These are phyloP conservation scores for Amphimallon solstitiale DNA, from an alignment of 2,888 invertebrate genomes.

Conservation along the genomic window DNA sequence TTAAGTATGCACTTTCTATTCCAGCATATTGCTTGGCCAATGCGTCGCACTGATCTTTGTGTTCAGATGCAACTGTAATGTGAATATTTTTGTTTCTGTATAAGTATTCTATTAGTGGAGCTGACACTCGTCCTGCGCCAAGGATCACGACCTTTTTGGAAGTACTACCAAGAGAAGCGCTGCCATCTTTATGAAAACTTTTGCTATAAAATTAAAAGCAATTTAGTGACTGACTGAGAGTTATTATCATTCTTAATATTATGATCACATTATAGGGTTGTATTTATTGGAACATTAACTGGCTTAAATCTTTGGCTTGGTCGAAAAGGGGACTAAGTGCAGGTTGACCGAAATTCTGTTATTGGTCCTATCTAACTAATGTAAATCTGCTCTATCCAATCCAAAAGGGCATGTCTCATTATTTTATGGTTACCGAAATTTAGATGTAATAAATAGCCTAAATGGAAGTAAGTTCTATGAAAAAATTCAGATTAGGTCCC, in stretches of 20 bases:
- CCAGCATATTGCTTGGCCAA: slow-evolving; percentile 81
- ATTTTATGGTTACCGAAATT: too few species aligned
- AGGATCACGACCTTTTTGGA: slow-evolving; percentile 83
- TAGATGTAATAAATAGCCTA: too few species aligned
- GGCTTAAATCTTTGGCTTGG: too few species aligned
- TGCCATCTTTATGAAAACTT: slow-evolving; percentile 58
- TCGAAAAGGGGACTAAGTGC: too few species aligned
- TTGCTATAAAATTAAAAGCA: slow-evolving; percentile 50
- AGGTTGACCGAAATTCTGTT: too few species aligned
- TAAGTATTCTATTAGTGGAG: slow-evolving; percentile 94
- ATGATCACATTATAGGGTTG: too few species aligned
- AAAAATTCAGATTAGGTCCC: too few species aligned
- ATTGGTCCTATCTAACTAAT: too few species aligned
- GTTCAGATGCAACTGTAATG: slow-evolving; percentile 75
- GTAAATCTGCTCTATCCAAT: too few species aligned
- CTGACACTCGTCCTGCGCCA: slow-evolving; percentile 92
- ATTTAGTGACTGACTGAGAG: background rate
- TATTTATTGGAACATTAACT: too few species aligned
- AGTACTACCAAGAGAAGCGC: slow-evolving; percentile 43
- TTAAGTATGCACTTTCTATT: slow-evolving; percentile 82
- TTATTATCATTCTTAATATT: background rate
- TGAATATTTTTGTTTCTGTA: slow-evolving; percentile 81
- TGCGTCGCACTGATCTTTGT: slow-evolving; percentile 89
- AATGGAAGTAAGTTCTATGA: too few species aligned
- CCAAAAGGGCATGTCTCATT: too few species aligned